Base-by-base conservation (phyloP, 1,140 invertebrate genomes). In the Diorhabda carinulata region DNA sequence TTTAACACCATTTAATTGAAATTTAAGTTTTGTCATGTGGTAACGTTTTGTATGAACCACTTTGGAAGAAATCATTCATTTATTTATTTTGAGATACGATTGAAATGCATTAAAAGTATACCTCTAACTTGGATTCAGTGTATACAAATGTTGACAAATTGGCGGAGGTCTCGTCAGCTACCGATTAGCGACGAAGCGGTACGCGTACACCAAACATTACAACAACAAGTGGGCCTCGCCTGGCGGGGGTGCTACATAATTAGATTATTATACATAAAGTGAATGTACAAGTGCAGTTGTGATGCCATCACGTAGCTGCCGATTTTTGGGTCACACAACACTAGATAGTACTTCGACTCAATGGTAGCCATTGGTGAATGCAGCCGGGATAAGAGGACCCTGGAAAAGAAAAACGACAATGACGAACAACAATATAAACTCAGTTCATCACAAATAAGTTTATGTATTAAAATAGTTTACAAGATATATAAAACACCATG, bases 351-450 rank as follows among this genome's bases (percentile, higher is more conserved):
- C 76, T 68, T 25, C 65, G 67, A 72, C 77, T 94, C 91, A 95
- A 90, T 94, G 92, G 87, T 94, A 94, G 87, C 92, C 92, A 86
- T 95, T 95, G 87, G 92, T 94, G 86, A 94, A 95, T 85, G 92
- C 92, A 84, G 92, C 92, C 86, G 92, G 92, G 88, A 95, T 94
- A 87, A 95, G 85, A 83, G 92, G 92, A 83, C 92, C 92, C 92
- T 95, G 89, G 70, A 86, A 86, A 72, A 76, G 81, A 72, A 78
- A 80, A 25, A 25, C 25, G 25, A 25, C 25, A 25, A 25, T 57
- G 7, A 25, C 25, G 25, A 7, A 3, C 25, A 25, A 57, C 3
- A 57, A 3, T n/a, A 57, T 25, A 25, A 25, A 25, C 25, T 1
- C 25, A 25, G 25, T 25, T 25, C 25, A 25, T 25, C 25, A 25